These are phyloP conservation scores for Nibea albiflora DNA, from an alignment of 2,113 vertebrate species.

Conservation along the genomic window DNA sequence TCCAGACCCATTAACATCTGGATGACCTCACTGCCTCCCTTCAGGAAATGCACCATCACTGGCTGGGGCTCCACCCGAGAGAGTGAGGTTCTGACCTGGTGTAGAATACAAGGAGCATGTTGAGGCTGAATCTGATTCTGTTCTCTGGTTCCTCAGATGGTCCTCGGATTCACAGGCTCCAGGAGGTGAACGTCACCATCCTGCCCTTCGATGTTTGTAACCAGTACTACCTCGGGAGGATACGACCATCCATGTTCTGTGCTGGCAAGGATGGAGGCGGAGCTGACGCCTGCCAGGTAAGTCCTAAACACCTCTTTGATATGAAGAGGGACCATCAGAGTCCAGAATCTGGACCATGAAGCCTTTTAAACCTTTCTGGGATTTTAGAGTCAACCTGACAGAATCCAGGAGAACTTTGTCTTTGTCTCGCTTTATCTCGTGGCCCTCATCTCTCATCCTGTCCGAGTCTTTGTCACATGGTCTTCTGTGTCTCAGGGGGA, in stretches of 20 bases:
- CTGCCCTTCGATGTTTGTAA: slow-evolving; percentile 61
- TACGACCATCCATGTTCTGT: slow-evolving; percentile 76
- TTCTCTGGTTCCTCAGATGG: slow-evolving; percentile 65
- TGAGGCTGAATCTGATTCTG: background rate
- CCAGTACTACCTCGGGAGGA: slow-evolving; percentile 54
- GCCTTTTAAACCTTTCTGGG: background rate
- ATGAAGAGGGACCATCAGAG: background rate
- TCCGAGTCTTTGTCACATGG: background rate
- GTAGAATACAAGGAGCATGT: background rate
- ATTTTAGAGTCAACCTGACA: background rate
- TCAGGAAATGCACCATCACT: slow-evolving; percentile 75
- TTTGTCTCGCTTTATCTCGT: too few species aligned
- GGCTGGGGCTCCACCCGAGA: slow-evolving; percentile 83
- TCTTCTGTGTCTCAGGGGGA: slow-evolving; percentile 83
- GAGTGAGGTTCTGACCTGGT: slow-evolving; percentile 57
- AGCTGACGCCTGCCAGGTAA: slow-evolving; percentile 77
- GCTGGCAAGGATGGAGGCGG: slow-evolving; percentile 69
- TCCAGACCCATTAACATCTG: slow-evolving; percentile 77
- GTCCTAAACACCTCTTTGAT: background rate
- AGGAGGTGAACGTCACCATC: slow-evolving; percentile 83
- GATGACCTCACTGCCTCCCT: slow-evolving; percentile 12
- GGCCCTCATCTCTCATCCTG: too few species aligned
- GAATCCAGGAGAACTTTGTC: background rate
- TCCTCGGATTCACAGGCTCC: slow-evolving; percentile 65
- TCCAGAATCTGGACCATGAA: background rate